Conservation (phyloP, 2,888 invertebrate genomes). For the Rapana venosa region DNA sequence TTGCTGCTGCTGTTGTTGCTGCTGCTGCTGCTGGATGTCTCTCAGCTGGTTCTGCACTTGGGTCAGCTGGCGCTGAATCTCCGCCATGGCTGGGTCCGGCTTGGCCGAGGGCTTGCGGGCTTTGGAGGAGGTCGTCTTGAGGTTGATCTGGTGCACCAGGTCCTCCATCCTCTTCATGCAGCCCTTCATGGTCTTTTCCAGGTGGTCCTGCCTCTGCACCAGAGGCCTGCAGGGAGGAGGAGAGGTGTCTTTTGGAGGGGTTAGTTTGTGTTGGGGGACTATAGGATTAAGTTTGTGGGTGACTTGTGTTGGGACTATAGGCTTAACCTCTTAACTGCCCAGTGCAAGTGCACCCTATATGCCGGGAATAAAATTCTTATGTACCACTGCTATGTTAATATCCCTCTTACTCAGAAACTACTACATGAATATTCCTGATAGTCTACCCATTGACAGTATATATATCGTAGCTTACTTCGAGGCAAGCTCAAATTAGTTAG, state of each 20-base stretch:
- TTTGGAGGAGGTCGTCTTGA: slow-evolving; percentile 12
- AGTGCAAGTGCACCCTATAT: no score
- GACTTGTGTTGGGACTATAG: no score
- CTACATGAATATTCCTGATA: no score
- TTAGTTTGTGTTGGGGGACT: no score
- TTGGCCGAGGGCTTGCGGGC: neutral
- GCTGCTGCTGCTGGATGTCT: neutral
- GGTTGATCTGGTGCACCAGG: slow-evolving; percentile 17
- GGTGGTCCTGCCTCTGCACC: slow-evolving; percentile 60
- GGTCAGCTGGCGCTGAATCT: slow-evolving; percentile 31
- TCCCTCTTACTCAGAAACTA: no score
- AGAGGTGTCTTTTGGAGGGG: neutral
- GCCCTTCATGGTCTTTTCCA: slow-evolving; percentile 62
- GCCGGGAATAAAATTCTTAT: no score
- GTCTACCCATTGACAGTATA: no score
- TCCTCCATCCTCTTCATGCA: slow-evolving; percentile 62
- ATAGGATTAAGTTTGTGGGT: no score
- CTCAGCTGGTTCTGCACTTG: slow-evolving; percentile 32
- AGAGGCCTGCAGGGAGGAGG: slow-evolving; percentile 59
- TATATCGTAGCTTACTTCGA: no score
- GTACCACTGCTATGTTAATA: no score
- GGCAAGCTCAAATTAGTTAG: no score
- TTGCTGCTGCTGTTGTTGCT: neutral
- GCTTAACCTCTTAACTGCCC: no score
- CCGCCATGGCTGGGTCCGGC: slow-evolving; percentile 12